Conservation (phyloP, 1,140 invertebrate genomes). For the Lepidotrigona ventralis region DNA sequence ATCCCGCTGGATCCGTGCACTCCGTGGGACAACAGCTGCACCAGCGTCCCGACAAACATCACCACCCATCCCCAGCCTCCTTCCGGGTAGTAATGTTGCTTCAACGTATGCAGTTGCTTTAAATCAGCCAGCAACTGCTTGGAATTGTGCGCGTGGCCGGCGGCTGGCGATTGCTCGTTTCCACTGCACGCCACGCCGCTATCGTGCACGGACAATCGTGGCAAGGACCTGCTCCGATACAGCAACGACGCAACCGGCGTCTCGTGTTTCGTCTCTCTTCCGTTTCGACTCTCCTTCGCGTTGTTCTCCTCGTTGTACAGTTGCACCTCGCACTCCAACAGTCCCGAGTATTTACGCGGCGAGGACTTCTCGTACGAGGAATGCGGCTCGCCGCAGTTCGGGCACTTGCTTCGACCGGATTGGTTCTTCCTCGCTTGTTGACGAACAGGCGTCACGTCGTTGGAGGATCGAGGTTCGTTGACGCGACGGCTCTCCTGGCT, state of each 20-base stretch:
- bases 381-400: constrained; percentile 49
- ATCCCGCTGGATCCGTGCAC: constrained; percentile 83
- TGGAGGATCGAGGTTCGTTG: neutral
- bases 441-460: neutral
- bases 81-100: constrained; percentile 88
- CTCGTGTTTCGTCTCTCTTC: constrained; percentile 36
- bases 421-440: neutral
- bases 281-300: neutral
- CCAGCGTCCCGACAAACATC: constrained; percentile 81
- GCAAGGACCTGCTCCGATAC: constrained; percentile 71
- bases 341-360: constrained; percentile 17
- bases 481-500: neutral
- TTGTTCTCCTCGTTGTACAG: constrained; percentile 7
- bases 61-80: constrained; percentile 89
- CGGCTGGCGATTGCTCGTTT: constrained; percentile 70
- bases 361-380: constrained; percentile 10
- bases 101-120: constrained; percentile 82
- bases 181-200: constrained; percentile 72
- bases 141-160: constrained; percentile 58
- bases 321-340: constrained; percentile 16
- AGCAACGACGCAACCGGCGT: constrained; percentile 53
- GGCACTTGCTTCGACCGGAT: constrained; percentile 18
- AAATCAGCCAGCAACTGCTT: constrained; percentile 79
- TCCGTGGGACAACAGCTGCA: constrained; percentile 84
- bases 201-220: constrained; percentile 71